These are phyloP conservation scores for Diadegma fenestrale DNA, from an alignment of 2,888 invertebrate genomes.

Conservation along the genomic window DNA sequence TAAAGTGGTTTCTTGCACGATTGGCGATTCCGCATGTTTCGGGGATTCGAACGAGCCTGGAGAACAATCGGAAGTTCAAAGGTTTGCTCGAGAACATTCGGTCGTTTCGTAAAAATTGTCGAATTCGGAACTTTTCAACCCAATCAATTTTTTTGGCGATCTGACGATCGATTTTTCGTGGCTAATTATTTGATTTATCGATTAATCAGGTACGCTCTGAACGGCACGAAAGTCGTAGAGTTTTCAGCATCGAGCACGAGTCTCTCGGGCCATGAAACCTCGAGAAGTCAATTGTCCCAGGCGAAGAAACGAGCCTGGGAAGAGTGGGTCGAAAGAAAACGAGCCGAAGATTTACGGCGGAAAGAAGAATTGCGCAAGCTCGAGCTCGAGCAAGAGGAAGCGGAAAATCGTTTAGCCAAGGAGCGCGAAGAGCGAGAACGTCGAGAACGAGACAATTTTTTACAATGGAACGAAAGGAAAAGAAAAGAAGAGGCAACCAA, in stretches of 20 bases:
- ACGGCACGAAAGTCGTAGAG: slow-evolving; percentile 74
- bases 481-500: slow-evolving; percentile 84
- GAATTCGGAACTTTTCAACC: background rate
- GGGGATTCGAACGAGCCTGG: slow-evolving; percentile 47
- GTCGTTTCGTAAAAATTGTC: background rate
- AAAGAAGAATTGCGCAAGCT: slow-evolving; percentile 78
- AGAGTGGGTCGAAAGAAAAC: slow-evolving; percentile 87
- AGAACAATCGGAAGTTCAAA: slow-evolving; percentile 69
- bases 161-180: background rate
- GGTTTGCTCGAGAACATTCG: slow-evolving; percentile 62
- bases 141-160: background rate
- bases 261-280: slow-evolving; percentile 64
- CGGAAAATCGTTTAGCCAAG: slow-evolving; percentile 73
- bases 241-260: slow-evolving; percentile 73
- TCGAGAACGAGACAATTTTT: slow-evolving; percentile 84
- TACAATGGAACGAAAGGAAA: slow-evolving; percentile 83
- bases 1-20: slow-evolving; percentile 60
- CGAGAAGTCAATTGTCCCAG: slow-evolving; percentile 68
- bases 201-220: slow-evolving; percentile 71
- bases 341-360: slow-evolving; percentile 76
- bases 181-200: background rate
- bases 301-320: slow-evolving; percentile 84
- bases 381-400: slow-evolving; percentile 70
- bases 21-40: slow-evolving; percentile 67
- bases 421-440: slow-evolving; percentile 82